Evolutionary conservation across 2,888 invertebrate species (phyloP), one percentile per base, ranked within the genome.

Genomic region (Mythimna pallens): DNA sequence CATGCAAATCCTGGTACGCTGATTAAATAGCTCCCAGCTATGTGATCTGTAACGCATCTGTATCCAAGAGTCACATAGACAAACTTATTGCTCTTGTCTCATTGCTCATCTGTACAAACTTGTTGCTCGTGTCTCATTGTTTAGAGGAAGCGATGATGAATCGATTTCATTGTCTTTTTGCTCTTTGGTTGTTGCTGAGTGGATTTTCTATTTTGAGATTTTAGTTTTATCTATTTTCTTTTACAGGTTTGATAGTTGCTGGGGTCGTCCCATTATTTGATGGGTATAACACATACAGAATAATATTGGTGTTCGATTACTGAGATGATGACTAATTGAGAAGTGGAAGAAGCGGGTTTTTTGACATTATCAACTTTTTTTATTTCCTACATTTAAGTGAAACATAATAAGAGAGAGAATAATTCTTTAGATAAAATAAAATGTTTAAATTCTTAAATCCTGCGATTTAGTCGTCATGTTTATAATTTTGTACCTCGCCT

Each of bases 61-160:
- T 30, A 71, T 43, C n/a, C 50, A 61, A 72, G 67, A 73, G 81
- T 73, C 80, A 81, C 68, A 73, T 81, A 34, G n/a, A 58, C 57
- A 43, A 74, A 58, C 58, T 58, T 61, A 36, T 74, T 65, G 70
- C 63, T 81, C 30, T 10, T 61, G 40, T 55, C 50, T 47, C 62
- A 74, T 50, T 30, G 62, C 30, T 59, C 3, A n/a, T 40, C n/a
- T n/a, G 8, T 72, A 67, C 66, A n/a, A 12, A 54, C 20, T 25
- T 62, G 54, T 68, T 77, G 66, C 58, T 73, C 52, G 8, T 30
- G 54, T 67, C 43, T 47, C 62, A 75, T 58, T 34, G 65, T n/a
- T 61, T 2, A 3, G 52, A n/a, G n/a, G 40, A 62, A 63, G 66
- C 22, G 71, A 82, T 82, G 79, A 78, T 75, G 57, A 78, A 78